phyloP scores from a whole-genome alignment of 2,797 vertebrate species.

The Acipenser ruthenus region DNA sequence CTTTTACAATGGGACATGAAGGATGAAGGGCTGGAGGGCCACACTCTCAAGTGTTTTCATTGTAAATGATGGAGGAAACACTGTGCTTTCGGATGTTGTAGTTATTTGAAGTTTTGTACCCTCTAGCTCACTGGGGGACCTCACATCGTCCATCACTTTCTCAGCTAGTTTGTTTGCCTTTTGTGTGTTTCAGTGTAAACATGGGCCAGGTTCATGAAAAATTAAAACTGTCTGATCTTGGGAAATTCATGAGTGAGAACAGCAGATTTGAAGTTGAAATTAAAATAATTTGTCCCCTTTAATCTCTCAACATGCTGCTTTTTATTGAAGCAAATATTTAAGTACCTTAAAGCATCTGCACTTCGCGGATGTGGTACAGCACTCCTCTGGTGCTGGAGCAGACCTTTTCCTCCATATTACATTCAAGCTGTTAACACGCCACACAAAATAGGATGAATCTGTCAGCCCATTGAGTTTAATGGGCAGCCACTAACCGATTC shows the following conservation, averaged over 20 bases:
- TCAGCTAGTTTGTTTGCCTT: conserved; percentile 36
- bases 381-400: conserved; percentile 3
- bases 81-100: conserved; percentile 73
- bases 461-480: conserved; percentile 7
- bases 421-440: conserved; percentile 32
- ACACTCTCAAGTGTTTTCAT: conserved; percentile 74
- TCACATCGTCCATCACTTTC: conserved; percentile 57
- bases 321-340: conserved; percentile 18
- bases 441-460: conserved; percentile 13
- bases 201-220: conserved; percentile 65
- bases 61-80: conserved; percentile 83
- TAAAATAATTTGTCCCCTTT: conserved; percentile 32
- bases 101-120: conserved; percentile 76
- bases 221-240: conserved; percentile 50
- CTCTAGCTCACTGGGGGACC: conserved; percentile 61
- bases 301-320: conserved; percentile 42
- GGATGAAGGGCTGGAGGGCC: conserved; percentile 58
- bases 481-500: conserved; percentile 18
- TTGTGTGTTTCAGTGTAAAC: conserved; percentile 65
- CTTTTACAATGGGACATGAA: conserved; percentile 89
- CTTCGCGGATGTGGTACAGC: neutral
- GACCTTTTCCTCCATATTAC: conserved; percentile 16
- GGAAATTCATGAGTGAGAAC: conserved; percentile 41
- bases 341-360: neutral
- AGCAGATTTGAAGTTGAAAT: conserved; percentile 40